phyloP scores from a whole-genome alignment of 2,888 invertebrate genomes.

The Pedicia rivosa region DNA sequence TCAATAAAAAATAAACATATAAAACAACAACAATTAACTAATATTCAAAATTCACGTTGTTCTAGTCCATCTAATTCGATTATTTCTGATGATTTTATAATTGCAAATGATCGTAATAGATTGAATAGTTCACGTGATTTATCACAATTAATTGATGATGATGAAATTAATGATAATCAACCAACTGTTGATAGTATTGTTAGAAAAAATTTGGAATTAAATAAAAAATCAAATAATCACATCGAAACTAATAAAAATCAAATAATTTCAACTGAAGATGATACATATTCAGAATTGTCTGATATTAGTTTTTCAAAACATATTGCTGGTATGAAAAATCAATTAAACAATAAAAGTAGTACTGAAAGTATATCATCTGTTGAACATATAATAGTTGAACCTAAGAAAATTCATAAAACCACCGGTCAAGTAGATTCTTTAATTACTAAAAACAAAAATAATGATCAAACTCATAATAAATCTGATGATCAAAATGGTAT shows the following conservation, averaged over 20 bases:
- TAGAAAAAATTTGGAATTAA: neutral
- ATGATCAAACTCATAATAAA: neutral
- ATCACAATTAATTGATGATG: conserved; percentile 18
- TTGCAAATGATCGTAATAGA: conserved; percentile 22
- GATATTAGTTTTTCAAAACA: no score
- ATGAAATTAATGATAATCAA: conserved; percentile 15
- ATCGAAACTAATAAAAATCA: no score
- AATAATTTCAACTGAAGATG: neutral
- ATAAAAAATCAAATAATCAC: neutral
- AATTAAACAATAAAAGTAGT: no score
- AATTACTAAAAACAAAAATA: neutral
- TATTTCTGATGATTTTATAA: conserved; percentile 29
- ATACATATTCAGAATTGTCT: neutral
- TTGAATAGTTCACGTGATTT: conserved; percentile 11
- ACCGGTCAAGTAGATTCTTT: no score
- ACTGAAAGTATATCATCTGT: conserved; percentile 24
- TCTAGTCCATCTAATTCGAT: conserved; percentile 23
- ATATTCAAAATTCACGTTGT: conserved; percentile 16
- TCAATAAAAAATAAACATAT: neutral
- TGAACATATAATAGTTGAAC: neutral
- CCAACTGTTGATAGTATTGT: neutral
- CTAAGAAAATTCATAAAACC: conserved; percentile 8
- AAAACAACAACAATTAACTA: neutral
- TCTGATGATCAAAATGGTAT: conserved; percentile 12
- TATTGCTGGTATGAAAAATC: no score